A percentile compares a stretch with the other conserved stretches of the same genome.
phyloP scores from a whole-genome alignment of 2,797 vertebrate species.

The Masticophis lateralis region DNA sequence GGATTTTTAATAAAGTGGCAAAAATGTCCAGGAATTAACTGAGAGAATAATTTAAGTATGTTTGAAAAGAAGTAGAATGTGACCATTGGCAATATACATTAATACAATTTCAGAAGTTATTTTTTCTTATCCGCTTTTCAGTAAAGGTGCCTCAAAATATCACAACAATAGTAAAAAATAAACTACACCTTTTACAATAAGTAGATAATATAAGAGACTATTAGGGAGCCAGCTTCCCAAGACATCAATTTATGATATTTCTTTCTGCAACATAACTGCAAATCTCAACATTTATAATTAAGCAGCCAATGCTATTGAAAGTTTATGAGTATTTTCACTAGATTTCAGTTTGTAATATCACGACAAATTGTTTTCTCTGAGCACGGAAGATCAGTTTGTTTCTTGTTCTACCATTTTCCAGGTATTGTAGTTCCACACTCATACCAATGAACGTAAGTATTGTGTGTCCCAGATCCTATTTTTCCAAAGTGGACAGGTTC shows the following conservation, averaged over 20 bases:
- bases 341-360: slow-evolving; percentile 64
- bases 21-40: slow-evolving; percentile 25
- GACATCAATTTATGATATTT: slow-evolving; percentile 73
- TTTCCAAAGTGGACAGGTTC: slow-evolving; percentile 92
- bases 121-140: slow-evolving; percentile 59
- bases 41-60: slow-evolving; percentile 62
- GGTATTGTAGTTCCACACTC: slow-evolving; percentile 96
- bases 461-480: slow-evolving; percentile 88
- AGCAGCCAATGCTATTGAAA: slow-evolving; percentile 77
- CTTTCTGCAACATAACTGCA: slow-evolving; percentile 70
- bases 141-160: slow-evolving; percentile 73
- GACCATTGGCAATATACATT: slow-evolving; percentile 32
- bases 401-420: slow-evolving; percentile 87
- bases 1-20: not conserved
- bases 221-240: slow-evolving; percentile 99
- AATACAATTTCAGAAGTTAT: slow-evolving; percentile 34
- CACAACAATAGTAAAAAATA: slow-evolving; percentile 94
- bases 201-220: slow-evolving; percentile 71
- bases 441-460: slow-evolving; percentile 94
- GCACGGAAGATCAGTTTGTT: not conserved
- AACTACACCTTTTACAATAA: slow-evolving; percentile 80
- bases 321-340: slow-evolving; percentile 74
- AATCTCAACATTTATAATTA: slow-evolving; percentile 83
- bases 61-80: slow-evolving; percentile 17
- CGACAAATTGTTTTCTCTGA: slow-evolving; percentile 25